A percentile compares a stretch with the other conserved stretches of the same genome.
Evolutionary conservation across 2,113 vertebrate species (phyloP).

Genomic region (Phaetusa simplex): DNA sequence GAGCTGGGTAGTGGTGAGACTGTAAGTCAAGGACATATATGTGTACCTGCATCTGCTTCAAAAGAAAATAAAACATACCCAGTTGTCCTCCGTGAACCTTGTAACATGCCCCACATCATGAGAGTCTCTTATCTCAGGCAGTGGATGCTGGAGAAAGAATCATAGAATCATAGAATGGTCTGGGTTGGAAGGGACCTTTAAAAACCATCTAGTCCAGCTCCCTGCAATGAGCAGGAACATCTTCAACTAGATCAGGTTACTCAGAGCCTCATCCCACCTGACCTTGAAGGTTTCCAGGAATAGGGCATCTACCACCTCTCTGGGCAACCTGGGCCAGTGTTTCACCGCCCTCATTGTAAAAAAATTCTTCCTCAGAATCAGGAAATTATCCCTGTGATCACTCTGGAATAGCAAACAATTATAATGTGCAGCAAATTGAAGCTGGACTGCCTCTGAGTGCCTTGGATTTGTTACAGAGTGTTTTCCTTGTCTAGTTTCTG

Average conservation of each 20-base stretch:
- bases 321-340: too few species aligned
- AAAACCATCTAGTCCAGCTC: neutral
- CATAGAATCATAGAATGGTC: neutral
- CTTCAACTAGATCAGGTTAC: neutral
- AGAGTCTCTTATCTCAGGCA: neutral
- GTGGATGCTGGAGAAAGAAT: neutral
- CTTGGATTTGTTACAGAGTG: neutral
- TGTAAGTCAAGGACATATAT: neutral
- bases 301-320: neutral
- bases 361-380: neutral
- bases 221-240: neutral
- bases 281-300: neutral
- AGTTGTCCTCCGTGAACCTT: neutral
- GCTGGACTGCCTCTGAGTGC: neutral
- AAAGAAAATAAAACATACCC: neutral
- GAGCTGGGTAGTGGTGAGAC: neutral
- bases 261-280: neutral
- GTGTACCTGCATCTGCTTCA: neutral
- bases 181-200: neutral
- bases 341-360: rapidly evolving
- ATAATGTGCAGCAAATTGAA: neutral
- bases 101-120: rapidly evolving
- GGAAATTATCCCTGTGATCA: neutral
- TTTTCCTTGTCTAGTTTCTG: neutral
- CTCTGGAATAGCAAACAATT: neutral